Percentiles rank a stretch among this genome's conserved stretches.
These are phyloP conservation scores for Aleadryas rufinucha DNA, from an alignment of 2,113 vertebrate genomes.

Conservation along the genomic window DNA sequence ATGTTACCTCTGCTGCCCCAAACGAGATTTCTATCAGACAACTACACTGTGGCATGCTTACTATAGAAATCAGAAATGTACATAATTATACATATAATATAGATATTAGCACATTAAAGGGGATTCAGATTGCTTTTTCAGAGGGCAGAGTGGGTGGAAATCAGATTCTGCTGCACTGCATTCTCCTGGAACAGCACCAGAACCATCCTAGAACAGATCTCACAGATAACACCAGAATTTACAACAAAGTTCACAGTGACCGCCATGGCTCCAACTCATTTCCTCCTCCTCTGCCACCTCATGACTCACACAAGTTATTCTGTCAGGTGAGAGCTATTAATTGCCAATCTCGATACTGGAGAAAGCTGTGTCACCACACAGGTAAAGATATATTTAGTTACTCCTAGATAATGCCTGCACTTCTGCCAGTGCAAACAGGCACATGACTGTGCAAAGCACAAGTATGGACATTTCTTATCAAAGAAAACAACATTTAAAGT, in stretches of 20 bases:
- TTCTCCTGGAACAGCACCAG: background rate
- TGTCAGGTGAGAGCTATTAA: slow-evolving; percentile 11
- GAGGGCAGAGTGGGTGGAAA: slow-evolving; percentile 18
- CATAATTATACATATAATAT: background rate
- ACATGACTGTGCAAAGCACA: background rate
- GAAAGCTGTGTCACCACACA: slow-evolving; percentile 15
- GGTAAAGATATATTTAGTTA: slow-evolving; percentile 35
- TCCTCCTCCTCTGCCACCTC: background rate
- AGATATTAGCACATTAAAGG: background rate
- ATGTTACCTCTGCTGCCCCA: background rate
- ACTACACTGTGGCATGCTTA: background rate
- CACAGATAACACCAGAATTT: background rate
- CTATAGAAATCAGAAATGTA: background rate
- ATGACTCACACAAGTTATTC: background rate
- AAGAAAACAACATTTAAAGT: background rate
- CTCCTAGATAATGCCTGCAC: background rate
- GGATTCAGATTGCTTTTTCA: background rate
- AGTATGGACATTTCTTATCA: background rate
- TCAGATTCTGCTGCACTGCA: background rate
- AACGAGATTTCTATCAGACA: background rate
- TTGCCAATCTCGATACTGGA: background rate
- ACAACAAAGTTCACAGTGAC: background rate
- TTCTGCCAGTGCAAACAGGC: background rate
- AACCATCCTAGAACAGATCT: background rate
- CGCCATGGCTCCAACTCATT: background rate